Evolutionary conservation across 2,797 vertebrate genomes (phyloP).

Genomic region (Megalops cyprinoides): DNA sequence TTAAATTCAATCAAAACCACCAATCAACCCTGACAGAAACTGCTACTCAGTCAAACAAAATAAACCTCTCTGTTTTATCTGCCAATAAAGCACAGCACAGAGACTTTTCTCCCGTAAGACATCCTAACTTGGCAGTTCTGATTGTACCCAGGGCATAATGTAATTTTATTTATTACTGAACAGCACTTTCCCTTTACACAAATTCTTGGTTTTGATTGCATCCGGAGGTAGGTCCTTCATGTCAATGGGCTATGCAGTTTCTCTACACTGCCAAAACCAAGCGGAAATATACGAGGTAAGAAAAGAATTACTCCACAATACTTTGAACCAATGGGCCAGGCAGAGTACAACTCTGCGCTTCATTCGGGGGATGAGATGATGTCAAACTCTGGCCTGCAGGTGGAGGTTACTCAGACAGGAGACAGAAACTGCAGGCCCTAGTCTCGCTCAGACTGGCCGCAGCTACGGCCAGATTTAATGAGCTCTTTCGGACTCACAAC

Average conservation of each 20-base stretch:
- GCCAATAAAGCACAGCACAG: not conserved
- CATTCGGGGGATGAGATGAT: not conserved
- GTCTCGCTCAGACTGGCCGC: not conserved
- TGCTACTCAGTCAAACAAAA: too few relatives aligned
- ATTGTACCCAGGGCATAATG: not conserved
- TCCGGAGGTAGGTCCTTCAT: not conserved
- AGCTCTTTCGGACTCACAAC: not conserved
- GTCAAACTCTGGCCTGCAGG: not conserved
- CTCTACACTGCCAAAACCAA: not conserved
- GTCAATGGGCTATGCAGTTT: not conserved
- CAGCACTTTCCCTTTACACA: not conserved
- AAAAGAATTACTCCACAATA: not conserved
- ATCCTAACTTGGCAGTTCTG: not conserved
- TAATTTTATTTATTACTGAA: not conserved
- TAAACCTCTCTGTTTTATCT: too few relatives aligned
- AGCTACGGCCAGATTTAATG: conserved; percentile 2
- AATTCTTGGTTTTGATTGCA: not conserved
- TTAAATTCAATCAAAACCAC: too few relatives aligned
- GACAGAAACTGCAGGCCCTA: not conserved
- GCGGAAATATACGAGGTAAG: not conserved
- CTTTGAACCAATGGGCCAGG: not conserved
- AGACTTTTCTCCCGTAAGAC: not conserved
- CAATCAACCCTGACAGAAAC: too few relatives aligned
- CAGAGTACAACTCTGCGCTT: not conserved
- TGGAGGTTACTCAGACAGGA: not conserved